These are phyloP conservation scores for Nothoprocta perdicaria DNA, from an alignment of 2,113 vertebrate genomes.

Conservation along the genomic window DNA sequence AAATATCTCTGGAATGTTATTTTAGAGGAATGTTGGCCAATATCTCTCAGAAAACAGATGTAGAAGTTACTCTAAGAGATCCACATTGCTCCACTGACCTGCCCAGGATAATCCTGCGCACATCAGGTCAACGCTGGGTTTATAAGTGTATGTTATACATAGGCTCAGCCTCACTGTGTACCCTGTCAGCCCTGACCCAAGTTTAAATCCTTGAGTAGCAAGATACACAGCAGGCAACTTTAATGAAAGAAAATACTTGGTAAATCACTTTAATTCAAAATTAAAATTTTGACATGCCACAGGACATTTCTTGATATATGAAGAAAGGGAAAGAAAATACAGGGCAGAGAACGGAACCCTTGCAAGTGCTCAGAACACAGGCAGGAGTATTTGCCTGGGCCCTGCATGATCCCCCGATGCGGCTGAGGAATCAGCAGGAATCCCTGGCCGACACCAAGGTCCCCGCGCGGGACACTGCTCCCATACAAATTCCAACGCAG, in stretches of 20 bases:
- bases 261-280: not conserved
- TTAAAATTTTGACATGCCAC: fast-evolving
- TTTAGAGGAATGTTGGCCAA: not conserved
- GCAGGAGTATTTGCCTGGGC: not conserved
- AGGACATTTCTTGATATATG: not conserved
- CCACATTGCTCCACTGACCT: not conserved
- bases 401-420: not conserved
- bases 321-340: not conserved
- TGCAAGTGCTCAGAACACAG: no score
- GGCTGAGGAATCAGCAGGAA: not conserved
- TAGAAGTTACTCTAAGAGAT: not conserved
- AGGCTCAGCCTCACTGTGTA: not conserved
- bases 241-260: not conserved
- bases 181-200: not conserved
- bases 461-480: no score
- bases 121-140: no score
- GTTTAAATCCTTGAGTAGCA: not conserved
- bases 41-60: not conserved
- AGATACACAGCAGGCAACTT: not conserved
- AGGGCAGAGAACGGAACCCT: not conserved
- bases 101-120: not conserved
- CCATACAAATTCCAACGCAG: not conserved
- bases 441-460: not conserved
- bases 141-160: not conserved
- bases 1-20: conserved; percentile 25